Evolutionary conservation across 92 coral and sea anemone genomes (phyloP).

Genomic region (Montipora capitata): DNA sequence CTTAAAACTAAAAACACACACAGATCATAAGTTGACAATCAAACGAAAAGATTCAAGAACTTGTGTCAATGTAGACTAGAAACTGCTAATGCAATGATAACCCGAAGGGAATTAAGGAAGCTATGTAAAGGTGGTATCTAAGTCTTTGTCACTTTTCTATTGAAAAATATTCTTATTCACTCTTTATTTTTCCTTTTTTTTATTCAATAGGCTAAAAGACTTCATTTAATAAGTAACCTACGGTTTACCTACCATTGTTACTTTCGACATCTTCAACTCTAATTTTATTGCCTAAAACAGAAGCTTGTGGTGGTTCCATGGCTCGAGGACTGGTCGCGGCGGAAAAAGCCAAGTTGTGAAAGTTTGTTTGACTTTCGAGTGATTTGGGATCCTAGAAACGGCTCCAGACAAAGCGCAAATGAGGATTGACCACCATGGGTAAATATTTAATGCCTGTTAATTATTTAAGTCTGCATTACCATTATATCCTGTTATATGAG

Average conservation of each 20-base stretch:
- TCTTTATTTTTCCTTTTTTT: neutral
- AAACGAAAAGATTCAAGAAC: too few species aligned
- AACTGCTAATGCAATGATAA: too few species aligned
- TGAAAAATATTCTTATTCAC: neutral
- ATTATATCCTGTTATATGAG: constrained; percentile 2
- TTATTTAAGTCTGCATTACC: constrained; percentile 7
- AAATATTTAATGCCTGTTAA: constrained; percentile 37
- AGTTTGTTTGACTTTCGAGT: constrained; percentile 7
- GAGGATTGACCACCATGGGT: neutral
- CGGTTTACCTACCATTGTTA: constrained; percentile 34
- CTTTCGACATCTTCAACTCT: constrained; percentile 57
- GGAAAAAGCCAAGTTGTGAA: neutral
- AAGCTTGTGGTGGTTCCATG: neutral
- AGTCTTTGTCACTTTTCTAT: too few species aligned
- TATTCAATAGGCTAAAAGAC: neutral
- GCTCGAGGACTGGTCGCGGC: neutral
- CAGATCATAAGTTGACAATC: too few species aligned
- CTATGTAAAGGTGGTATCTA: too few species aligned
- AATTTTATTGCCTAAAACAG: constrained; percentile 1
- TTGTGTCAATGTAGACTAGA: too few species aligned
- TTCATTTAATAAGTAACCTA: neutral
- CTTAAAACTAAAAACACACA: too few species aligned
- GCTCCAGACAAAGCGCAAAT: neutral
- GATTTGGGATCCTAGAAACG: constrained; percentile 16
- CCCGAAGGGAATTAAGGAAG: too few species aligned